Percentiles rank a stretch among this genome's conserved stretches.
Conservation (phyloP, 1,140 invertebrate genomes). For the Pogonus chalceus region DNA sequence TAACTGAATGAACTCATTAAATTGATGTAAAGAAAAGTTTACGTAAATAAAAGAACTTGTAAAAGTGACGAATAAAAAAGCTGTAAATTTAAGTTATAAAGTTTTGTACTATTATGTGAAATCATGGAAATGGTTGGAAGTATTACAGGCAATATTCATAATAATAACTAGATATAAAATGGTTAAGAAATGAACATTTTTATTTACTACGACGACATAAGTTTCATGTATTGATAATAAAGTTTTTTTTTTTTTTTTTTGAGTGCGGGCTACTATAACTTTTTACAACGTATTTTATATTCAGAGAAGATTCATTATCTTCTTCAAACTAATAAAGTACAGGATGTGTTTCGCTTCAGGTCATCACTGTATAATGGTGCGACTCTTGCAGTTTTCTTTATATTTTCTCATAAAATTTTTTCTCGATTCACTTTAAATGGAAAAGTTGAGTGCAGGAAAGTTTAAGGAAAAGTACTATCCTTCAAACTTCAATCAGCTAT, state of each 20-base stretch:
- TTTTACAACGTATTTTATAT: background rate
- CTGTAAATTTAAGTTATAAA: background rate
- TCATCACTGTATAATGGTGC: background rate
- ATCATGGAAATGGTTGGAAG: too few relatives aligned
- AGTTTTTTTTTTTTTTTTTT: background rate
- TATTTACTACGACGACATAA: background rate
- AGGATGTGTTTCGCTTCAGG: background rate
- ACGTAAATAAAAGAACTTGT: background rate
- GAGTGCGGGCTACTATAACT: background rate
- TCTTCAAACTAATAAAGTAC: background rate
- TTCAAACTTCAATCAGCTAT: too few relatives aligned
- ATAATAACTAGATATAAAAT: too few relatives aligned
- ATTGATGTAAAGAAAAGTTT: background rate
- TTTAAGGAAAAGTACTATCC: background rate
- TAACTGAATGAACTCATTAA: background rate
- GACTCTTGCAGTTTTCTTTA: background rate
- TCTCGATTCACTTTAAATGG: background rate
- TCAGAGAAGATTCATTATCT: background rate
- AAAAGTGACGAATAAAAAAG: background rate
- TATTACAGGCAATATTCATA: too few relatives aligned
- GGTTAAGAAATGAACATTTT: background rate
- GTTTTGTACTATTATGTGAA: too few relatives aligned
- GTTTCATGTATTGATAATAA: background rate
- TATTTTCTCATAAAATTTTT: background rate
- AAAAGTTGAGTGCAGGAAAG: background rate